Base-by-base conservation (phyloP, 2,113 vertebrate species). In the Polyodon spathula region DNA sequence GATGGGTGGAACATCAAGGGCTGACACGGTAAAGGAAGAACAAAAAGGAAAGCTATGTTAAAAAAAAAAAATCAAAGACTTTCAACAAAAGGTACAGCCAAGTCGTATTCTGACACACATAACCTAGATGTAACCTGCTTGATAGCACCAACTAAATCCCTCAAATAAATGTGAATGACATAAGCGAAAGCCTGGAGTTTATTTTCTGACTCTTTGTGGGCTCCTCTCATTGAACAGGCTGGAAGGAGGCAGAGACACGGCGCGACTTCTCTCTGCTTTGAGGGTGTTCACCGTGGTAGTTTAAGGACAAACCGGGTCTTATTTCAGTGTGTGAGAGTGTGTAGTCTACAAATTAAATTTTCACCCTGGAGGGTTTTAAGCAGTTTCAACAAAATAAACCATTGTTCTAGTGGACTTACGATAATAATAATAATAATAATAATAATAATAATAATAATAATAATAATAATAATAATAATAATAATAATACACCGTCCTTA, bases 21-120 rank as follows among this genome's bases (percentile, higher is more conserved):
- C 68, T 77, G 79, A 89, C 73, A 74, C 78, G 82, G 81, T 77
- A 83, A 72, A 48, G 73, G 15, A 54, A 69, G 79, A 81, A 81
- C 77, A 89, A 92, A 88, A 90, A 85, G 84, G 83, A 80, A 78
- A 80, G 76, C 84, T 86, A 79, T 73, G 52, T 82, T 76, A 75
- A 66, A 58, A 15, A 61, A 66, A 82, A 82, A 68, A 78, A 88
- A 87, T 89, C 83, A 88, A 90, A 89, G 83, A 74, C 65, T 73
- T 66, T 8, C 71, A 84, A 90, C 83, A 84, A 78, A 90, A 74
- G 74, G 64, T 64, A 73, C 59, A 52, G 60, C 7, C 66, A 73
- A 76, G 78, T 71, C 73, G 73, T 62, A 70, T 73, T 78, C 58
- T 64, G 77, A 78, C 55, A 77, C 56, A 63, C 72, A 52, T 71